Conservation (phyloP, 2,888 invertebrate species). For the Emesis furor region DNA sequence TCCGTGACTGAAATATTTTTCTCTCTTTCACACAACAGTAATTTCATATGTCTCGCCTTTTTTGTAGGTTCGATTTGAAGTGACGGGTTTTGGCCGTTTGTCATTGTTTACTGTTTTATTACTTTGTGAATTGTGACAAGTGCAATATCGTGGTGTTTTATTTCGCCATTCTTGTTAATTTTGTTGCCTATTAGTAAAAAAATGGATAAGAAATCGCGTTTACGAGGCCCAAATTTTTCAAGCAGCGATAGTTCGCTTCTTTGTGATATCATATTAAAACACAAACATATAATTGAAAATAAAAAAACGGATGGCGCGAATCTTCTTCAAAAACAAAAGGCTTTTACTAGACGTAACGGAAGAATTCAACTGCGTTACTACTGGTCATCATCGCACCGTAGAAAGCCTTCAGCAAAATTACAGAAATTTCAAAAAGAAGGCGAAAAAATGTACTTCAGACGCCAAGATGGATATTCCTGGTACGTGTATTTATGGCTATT, state of each 20-base stretch:
- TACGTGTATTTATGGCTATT: not conserved
- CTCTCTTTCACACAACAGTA: too few species aligned
- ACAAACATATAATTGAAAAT: not conserved
- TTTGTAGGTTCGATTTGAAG: too few species aligned
- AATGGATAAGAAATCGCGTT: not conserved
- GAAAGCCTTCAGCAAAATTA: not conserved
- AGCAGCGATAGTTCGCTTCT: not conserved
- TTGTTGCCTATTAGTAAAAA: not conserved
- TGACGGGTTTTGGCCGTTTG: too few species aligned
- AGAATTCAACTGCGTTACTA: not conserved
- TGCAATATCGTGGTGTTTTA: too few species aligned
- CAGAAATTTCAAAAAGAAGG: not conserved
- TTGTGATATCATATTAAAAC: not conserved
- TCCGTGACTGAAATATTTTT: too few species aligned
- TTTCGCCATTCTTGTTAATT: too few species aligned
- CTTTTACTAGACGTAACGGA: not conserved
- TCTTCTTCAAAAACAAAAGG: not conserved
- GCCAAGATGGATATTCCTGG: not conserved
- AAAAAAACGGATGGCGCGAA: not conserved
- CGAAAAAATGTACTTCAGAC: not conserved
- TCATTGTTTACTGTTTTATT: too few species aligned
- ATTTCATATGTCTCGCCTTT: too few species aligned
- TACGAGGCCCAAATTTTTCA: constrained; percentile 11
- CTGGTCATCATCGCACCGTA: not conserved
- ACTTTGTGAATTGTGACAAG: too few species aligned